phyloP scores from a whole-genome alignment of 2,888 invertebrate genomes.

The Caenorhabditis afra region DNA sequence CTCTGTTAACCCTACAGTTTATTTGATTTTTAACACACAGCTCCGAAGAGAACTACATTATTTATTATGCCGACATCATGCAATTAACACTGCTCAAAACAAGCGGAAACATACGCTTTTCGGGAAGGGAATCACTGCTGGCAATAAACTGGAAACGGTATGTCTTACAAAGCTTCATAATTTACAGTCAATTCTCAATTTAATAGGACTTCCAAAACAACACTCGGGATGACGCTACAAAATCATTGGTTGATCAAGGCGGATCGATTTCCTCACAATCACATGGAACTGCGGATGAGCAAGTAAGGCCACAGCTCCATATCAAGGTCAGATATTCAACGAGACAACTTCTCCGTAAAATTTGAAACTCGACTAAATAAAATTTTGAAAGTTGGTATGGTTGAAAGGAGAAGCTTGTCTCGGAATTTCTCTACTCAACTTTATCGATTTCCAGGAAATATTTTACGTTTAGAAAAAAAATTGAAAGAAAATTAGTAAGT shows the following conservation, averaged over 20 bases:
- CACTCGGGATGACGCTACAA: constrained; percentile 48
- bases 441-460: constrained; percentile 55
- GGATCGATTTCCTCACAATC: constrained; percentile 55
- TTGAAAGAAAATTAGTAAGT: constrained; percentile 24
- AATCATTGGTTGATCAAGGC: constrained; percentile 50
- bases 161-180: not conserved
- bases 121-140: constrained; percentile 39
- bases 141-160: constrained; percentile 48
- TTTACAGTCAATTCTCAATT: not conserved
- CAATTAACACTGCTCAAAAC: constrained; percentile 58
- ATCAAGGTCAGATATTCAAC: constrained; percentile 54
- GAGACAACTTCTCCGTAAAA: constrained; percentile 16
- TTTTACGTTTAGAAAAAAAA: constrained; percentile 47
- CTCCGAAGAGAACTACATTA: constrained; percentile 75
- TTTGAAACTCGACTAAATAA: no score
- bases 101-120: constrained; percentile 62
- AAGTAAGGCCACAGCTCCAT: constrained; percentile 57
- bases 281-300: constrained; percentile 52
- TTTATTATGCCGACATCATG: constrained; percentile 70
- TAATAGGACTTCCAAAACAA: constrained; percentile 48
- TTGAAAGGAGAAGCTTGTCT: constrained; percentile 15
- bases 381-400: not conserved
- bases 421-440: constrained; percentile 6
- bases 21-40: constrained; percentile 78
- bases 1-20: constrained; percentile 78